Evolutionary conservation across 2,113 vertebrate genomes (phyloP), one percentile per base, ranked within the genome.

Genomic region (Chrysemys picta): DNA sequence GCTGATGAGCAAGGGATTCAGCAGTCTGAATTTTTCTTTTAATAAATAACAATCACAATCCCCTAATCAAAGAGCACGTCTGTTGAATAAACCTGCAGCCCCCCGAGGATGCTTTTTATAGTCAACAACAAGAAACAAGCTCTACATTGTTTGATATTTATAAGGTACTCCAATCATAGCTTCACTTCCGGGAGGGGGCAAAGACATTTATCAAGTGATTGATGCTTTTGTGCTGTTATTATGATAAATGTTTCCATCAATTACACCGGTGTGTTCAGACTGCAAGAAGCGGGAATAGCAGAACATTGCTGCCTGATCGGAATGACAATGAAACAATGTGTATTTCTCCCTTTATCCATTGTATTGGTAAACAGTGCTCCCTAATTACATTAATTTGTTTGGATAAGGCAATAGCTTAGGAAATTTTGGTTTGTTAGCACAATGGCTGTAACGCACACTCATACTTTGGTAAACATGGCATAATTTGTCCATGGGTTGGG

Each of bases 191-290:
- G 95, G 89, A 94, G 95, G 94, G 85, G 94, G 95, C 96, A 97
- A 97, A 97, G 96, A 97, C 97, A 97, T 97, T 96, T 96, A 96
- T 97, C 96, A 96, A 84, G 95, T 91, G 82, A 94, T 79, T 96
- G 97, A 97, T 95, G 95, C 85, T 95, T 97, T 95, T 94, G 88
- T 1, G 1, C 96, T 93, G 96, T 90, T 95, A 96, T 97, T 96
- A 96, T 94, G 95, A 97, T 97, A 91, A 97, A 97, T 94, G 94
- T 93, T 97, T 88, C 95, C 91, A 96, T 97, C 95, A 95, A 96
- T 97, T 96, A 97, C 50, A 93, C 56, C 92, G 69, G 91, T 59
- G 62, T 56, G 92, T 92, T 96, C 94, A 93, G 95, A 3, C 93
- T 95, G 89, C 91, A 69, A 95, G 88, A 84, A 97, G 92, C 88